A percentile compares a stretch with the other conserved stretches of the same genome.
Conservation (phyloP, 2,797 vertebrate genomes). For the Basileuterus tristriatus region DNA sequence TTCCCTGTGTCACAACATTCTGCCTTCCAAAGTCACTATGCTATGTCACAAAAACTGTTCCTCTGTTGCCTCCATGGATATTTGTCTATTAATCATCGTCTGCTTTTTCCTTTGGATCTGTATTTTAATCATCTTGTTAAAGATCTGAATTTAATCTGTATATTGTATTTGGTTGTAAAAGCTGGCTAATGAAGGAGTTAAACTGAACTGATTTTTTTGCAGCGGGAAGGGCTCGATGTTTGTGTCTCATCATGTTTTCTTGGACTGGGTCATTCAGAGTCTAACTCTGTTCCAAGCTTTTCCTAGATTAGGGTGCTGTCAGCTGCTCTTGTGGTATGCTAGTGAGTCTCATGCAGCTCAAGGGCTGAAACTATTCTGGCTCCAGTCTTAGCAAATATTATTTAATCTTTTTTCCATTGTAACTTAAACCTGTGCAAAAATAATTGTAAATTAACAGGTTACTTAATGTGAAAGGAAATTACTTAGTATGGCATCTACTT, state of each 20-base stretch:
- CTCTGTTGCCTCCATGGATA: not conserved
- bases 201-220: not conserved
- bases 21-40: not conserved
- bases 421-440: slow-evolving; percentile 16
- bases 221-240: not conserved
- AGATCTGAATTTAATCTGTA: not conserved
- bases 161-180: not conserved
- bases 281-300: not conserved
- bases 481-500: not conserved
- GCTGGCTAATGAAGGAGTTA: not conserved
- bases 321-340: not conserved
- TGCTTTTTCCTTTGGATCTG: not conserved
- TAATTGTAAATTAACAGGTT: not conserved
- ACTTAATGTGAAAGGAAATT: slow-evolving; percentile 26
- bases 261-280: not conserved
- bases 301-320: not conserved
- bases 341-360: not conserved
- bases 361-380: slow-evolving; percentile 35
- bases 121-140: not conserved
- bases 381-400: not conserved
- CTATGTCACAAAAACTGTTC: not conserved
- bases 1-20: not conserved
- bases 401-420: not conserved
- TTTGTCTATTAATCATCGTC: not conserved
- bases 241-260: not conserved